Conservation (phyloP, 2,113 vertebrate genomes). For the Atractosteus spatula region DNA sequence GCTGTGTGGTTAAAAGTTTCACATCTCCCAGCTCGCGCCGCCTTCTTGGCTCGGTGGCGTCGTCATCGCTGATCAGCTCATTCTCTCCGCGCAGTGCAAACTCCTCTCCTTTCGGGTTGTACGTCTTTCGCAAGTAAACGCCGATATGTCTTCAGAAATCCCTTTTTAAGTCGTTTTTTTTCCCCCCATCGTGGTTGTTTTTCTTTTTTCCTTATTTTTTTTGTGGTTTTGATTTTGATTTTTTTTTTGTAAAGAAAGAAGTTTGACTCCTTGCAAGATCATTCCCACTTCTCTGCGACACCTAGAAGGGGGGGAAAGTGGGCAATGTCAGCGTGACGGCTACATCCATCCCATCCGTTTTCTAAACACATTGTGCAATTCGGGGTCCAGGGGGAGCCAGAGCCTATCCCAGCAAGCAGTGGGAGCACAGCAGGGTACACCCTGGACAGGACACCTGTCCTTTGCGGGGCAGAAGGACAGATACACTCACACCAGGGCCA, state of each 20-base stretch:
- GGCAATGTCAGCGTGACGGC: background rate
- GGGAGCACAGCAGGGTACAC: no score
- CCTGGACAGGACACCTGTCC: no score
- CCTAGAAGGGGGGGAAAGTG: constrained; percentile 42
- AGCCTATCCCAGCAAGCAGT: no score
- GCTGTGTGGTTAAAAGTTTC: constrained; percentile 62
- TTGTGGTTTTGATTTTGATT: constrained; percentile 31
- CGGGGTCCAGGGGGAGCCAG: no score
- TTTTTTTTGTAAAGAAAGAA: constrained; percentile 64
- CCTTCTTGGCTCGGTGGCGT: constrained; percentile 56
- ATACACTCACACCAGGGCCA: no score
- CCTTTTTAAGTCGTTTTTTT: constrained; percentile 24
- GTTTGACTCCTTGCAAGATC: constrained; percentile 60
- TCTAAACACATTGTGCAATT: no score
- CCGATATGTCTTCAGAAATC: constrained; percentile 76
- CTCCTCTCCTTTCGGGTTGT: constrained; percentile 38
- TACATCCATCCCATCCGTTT: no score
- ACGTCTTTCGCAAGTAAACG: constrained; percentile 66
- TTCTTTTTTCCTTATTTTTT: constrained; percentile 53
- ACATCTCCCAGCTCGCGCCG: constrained; percentile 32
- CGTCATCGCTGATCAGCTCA: constrained; percentile 31
- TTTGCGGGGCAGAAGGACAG: no score
- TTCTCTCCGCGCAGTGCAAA: constrained; percentile 45
- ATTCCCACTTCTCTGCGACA: constrained; percentile 65
- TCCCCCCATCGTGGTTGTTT: constrained; percentile 44